Percentiles rank a stretch among this genome's conserved stretches.
These are phyloP conservation scores for Proteles cristata DNA, from an alignment of 2,113 vertebrate species.

Conservation along the genomic window DNA sequence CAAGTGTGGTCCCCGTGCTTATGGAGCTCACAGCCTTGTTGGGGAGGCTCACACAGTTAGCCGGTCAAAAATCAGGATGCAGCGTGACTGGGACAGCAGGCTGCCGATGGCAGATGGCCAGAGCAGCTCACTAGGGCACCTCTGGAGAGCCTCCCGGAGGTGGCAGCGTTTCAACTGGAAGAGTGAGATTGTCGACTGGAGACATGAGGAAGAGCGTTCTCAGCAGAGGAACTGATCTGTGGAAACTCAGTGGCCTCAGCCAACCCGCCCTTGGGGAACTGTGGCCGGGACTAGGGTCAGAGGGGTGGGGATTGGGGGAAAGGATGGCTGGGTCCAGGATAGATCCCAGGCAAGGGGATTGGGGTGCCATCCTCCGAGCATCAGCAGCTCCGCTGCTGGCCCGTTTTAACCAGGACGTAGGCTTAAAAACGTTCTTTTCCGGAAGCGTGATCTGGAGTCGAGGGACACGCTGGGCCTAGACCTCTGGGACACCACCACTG, in stretches of 20 bases:
- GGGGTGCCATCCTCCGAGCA: not conserved
- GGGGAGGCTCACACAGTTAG: not conserved
- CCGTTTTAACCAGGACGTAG: not conserved
- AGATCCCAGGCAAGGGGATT: not conserved
- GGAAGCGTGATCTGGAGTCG: not conserved
- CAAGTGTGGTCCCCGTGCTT: not conserved
- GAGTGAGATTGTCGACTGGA: not conserved
- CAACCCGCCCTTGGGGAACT: not conserved
- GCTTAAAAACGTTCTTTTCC: not conserved
- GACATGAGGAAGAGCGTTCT: not conserved
- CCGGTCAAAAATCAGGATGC: not conserved
- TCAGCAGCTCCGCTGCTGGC: not conserved
- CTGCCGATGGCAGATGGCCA: not conserved
- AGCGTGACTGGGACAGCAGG: not conserved
- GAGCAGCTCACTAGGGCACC: not conserved
- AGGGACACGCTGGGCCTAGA: not conserved
- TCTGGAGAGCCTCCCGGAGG: not conserved
- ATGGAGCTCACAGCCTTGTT: not conserved
- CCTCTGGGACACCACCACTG: not conserved
- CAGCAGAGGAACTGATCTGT: not conserved
- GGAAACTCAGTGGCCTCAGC: not conserved
- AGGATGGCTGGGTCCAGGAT: not conserved
- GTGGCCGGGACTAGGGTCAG: not conserved
- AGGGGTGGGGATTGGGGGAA: not conserved
- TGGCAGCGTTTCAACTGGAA: not conserved